These are phyloP conservation scores for Leptodirus hochenwartii DNA, from an alignment of 2,888 invertebrate species.

Conservation along the genomic window DNA sequence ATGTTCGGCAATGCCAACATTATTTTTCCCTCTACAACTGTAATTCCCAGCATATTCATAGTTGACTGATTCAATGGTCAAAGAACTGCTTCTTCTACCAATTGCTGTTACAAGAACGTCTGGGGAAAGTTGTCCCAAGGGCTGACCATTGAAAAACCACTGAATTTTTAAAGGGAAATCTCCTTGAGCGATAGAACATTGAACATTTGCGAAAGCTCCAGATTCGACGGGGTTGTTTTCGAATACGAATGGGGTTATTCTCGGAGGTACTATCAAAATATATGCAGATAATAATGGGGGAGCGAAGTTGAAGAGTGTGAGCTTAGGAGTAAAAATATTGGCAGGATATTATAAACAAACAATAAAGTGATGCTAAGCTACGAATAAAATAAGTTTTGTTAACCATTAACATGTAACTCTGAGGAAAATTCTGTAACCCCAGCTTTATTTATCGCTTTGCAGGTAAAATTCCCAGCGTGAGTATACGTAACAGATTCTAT, in stretches of 20 bases:
- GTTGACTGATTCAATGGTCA: conserved; percentile 24
- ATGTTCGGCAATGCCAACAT: conserved; percentile 24
- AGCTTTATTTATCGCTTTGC: conserved; percentile 36
- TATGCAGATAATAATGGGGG: too few relatives aligned
- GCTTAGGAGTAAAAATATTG: too few relatives aligned
- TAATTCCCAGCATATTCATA: conserved; percentile 26
- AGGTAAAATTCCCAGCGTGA: conserved; percentile 59
- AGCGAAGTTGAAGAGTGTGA: too few relatives aligned
- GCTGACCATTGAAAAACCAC: conserved; percentile 33
- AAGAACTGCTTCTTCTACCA: conserved; percentile 27
- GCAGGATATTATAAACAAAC: too few relatives aligned
- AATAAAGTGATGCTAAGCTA: too few relatives aligned
- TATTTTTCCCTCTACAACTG: conserved; percentile 25
- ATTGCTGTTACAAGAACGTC: conserved; percentile 25
- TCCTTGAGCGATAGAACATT: conserved; percentile 43
- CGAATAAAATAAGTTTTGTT: conserved; percentile 8
- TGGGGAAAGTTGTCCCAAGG: conserved; percentile 14
- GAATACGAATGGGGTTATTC: conserved; percentile 65
- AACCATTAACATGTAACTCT: conserved; percentile 53
- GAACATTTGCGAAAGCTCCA: conserved; percentile 62
- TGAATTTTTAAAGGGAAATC: conserved; percentile 34
- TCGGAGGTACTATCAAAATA: conserved; percentile 60
- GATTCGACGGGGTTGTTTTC: conserved; percentile 56
- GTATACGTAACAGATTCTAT: conserved; percentile 45
- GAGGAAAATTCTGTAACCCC: conserved; percentile 18